These are phyloP conservation scores for Sander vitreus DNA, from an alignment of 2,113 vertebrate species.

Conservation along the genomic window DNA sequence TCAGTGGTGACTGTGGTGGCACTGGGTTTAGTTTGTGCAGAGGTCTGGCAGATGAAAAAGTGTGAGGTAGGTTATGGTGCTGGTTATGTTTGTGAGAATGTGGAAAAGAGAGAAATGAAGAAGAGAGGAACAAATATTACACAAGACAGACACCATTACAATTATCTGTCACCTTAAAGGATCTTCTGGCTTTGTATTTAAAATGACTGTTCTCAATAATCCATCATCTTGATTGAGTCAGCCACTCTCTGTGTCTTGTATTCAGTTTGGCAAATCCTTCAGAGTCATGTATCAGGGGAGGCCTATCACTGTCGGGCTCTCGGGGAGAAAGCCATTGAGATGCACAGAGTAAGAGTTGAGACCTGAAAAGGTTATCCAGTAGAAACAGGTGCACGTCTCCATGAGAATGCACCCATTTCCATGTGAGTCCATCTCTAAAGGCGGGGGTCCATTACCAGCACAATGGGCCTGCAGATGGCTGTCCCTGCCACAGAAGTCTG, in stretches of 20 bases:
- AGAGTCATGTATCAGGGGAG: conserved; percentile 45
- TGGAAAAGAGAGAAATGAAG: neutral
- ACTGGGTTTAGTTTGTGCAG: conserved; percentile 13
- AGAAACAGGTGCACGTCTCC: conserved; percentile 53
- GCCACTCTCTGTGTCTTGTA: conserved; percentile 13
- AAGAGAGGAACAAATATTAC: neutral
- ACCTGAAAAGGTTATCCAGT: conserved; percentile 58
- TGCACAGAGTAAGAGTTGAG: conserved; percentile 57
- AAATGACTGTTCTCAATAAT: conserved; percentile 34
- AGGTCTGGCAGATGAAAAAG: neutral
- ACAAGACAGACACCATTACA: neutral
- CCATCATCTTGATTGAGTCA: conserved; percentile 54
- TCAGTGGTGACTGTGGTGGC: conserved; percentile 29
- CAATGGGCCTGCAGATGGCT: conserved; percentile 76
- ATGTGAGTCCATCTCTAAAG: conserved; percentile 66
- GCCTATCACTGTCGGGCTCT: conserved; percentile 43
- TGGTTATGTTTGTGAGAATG: conserved; percentile 15
- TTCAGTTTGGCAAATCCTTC: conserved; percentile 56
- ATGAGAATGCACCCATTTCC: conserved; percentile 73
- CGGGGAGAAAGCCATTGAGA: conserved; percentile 59
- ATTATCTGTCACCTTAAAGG: neutral
- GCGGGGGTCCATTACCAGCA: conserved; percentile 70
- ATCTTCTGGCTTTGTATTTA: conserved; percentile 10
- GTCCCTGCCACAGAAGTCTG: conserved; percentile 52
- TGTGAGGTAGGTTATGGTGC: neutral